Percentiles rank a stretch among this genome's conserved stretches.
These are phyloP conservation scores for Megaceryle torquata DNA, from an alignment of 2,113 vertebrate genomes.

Conservation along the genomic window DNA sequence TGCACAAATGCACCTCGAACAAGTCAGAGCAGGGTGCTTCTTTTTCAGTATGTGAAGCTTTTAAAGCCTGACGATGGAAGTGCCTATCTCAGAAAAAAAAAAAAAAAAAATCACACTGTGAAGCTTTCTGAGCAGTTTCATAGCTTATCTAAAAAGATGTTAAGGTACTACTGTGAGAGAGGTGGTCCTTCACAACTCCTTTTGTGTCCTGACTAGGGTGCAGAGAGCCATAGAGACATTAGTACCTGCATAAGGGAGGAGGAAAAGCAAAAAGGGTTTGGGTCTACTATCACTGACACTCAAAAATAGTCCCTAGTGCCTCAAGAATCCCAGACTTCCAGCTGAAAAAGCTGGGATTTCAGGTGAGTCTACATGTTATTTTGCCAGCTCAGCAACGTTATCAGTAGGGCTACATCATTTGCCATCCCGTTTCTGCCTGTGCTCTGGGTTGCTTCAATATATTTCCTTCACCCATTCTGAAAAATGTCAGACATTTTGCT, in stretches of 20 bases:
- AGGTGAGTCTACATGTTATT: neutral
- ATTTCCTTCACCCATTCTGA: neutral
- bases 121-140: neutral
- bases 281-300: neutral
- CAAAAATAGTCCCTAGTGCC: neutral
- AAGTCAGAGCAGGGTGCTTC: neutral
- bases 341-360: neutral
- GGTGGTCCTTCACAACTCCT: neutral
- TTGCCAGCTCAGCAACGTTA: neutral
- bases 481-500: neutral
- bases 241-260: neutral
- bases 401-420: neutral
- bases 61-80: neutral
- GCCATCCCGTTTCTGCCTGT: neutral
- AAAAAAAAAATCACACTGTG: neutral
- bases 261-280: neutral
- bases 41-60: neutral
- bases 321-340: neutral
- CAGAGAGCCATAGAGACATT: neutral
- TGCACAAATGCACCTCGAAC: neutral
- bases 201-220: neutral
- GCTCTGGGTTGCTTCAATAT: neutral
- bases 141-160: neutral
- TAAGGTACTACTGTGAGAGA: neutral
- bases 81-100: neutral